Evolutionary conservation across 2,888 invertebrate genomes (phyloP).

Genomic region (Tineola bisselliella): DNA sequence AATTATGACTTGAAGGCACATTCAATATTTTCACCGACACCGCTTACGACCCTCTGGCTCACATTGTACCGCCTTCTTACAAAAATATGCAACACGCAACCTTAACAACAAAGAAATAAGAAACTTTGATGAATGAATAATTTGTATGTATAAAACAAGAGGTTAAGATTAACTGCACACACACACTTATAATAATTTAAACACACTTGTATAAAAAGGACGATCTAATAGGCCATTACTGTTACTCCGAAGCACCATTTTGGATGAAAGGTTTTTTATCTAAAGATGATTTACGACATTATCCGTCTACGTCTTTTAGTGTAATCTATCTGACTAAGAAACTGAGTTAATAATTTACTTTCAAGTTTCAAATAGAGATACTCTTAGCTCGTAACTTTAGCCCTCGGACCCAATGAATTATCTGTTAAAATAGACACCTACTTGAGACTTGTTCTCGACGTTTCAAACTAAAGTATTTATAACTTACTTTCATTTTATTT

Average conservation of each 20-base stretch:
- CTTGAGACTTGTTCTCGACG: background rate
- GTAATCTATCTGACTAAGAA: conserved; percentile 7
- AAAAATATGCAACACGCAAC: background rate
- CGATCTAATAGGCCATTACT: conserved; percentile 8
- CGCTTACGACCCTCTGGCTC: background rate
- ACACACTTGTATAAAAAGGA: conserved; percentile 1
- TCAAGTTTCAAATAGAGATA: conserved; percentile 5
- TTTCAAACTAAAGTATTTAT: background rate
- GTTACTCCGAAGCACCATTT: conserved; percentile 1
- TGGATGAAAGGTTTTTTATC: conserved; percentile 11
- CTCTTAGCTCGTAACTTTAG: background rate
- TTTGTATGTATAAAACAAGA: background rate
- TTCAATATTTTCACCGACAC: conserved; percentile 23
- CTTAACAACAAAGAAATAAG: background rate
- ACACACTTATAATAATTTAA: background rate
- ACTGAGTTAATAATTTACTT: conserved; percentile 3
- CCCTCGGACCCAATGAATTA: conserved; percentile 7
- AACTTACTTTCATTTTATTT: too few relatives aligned
- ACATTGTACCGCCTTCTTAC: background rate
- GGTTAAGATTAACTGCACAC: background rate
- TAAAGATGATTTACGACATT: conserved; percentile 6
- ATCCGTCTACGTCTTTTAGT: conserved; percentile 7
- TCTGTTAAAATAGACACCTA: conserved; percentile 1
- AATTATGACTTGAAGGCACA: conserved; percentile 33
- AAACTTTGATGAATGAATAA: background rate